These are phyloP conservation scores for Aquatica leii DNA, from an alignment of 2,888 invertebrate species.

Conservation along the genomic window DNA sequence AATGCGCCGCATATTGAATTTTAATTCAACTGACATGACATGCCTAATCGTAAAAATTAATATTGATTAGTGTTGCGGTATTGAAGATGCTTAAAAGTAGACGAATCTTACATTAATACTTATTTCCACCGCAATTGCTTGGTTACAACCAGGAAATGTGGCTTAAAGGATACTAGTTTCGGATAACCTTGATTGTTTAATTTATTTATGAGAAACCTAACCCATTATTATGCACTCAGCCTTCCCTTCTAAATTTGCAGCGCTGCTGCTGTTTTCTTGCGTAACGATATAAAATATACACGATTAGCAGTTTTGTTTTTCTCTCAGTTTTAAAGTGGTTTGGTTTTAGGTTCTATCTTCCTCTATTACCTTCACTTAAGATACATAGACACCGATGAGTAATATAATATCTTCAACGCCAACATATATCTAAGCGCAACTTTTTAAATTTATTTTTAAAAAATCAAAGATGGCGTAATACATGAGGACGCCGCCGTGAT, in stretches of 20 bases:
- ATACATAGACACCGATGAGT: constrained; percentile 3
- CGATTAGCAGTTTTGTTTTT: constrained; percentile 26
- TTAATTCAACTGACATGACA: constrained; percentile 9
- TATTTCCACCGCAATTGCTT: constrained; percentile 42
- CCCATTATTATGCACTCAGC: constrained; percentile 57
- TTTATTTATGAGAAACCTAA: constrained; percentile 58
- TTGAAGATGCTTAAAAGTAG: neutral
- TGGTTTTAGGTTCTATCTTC: constrained; percentile 13
- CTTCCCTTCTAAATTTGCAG: constrained; percentile 46
- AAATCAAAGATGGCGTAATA: constrained; percentile 29
- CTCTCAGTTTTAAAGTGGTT: constrained; percentile 13
- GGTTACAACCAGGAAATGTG: constrained; percentile 47
- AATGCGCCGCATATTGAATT: constrained; percentile 22
- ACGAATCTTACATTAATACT: constrained; percentile 30
- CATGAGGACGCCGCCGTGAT: constrained; percentile 43
- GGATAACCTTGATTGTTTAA: constrained; percentile 58
- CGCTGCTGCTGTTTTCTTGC: constrained; percentile 33
- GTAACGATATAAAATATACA: constrained; percentile 32
- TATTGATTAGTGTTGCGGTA: constrained; percentile 3
- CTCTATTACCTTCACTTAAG: constrained; percentile 11
- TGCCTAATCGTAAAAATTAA: constrained; percentile 6
- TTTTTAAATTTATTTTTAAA: neutral
- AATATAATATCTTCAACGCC: constrained; percentile 12
- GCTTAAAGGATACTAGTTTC: constrained; percentile 54
- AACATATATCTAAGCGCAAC: neutral